Base-by-base conservation (phyloP, 92 coral and sea anemone genomes). In the Blastomussa wellsi region DNA sequence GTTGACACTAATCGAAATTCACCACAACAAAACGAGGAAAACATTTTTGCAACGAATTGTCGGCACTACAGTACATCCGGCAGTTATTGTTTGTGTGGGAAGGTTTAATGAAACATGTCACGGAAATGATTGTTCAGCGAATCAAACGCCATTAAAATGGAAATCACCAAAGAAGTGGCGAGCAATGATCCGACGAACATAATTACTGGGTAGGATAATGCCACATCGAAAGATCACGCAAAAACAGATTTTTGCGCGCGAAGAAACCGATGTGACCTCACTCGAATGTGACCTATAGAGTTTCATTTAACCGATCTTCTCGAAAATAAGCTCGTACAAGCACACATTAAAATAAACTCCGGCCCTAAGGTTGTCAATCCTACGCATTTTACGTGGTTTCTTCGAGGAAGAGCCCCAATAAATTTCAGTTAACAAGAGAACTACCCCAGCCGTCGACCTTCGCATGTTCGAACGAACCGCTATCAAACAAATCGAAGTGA, bases 101-200 rank as follows among this genome's bases (percentile, higher is more conserved):
- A 62, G 86, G 79, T 38, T 82, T 82, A 82, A 82, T 82, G 79
- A 82, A 82, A 35, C 72, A 83, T 76, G 81, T 83, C 87, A 83
- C 87, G 87, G 72, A 83, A 83, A 83, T 83, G 72, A 74, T 74
- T 83, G 81, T 74, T 74, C 80, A 38, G 81, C 81, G 87, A 83
- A 83, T 73, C 80, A 83, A 83, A 83, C 81, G 49, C 86, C 37
- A 83, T 83, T 83, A 83, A 83, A 59, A 83, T 83, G 80, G 80
- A 83, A 83, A 74, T 83, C 74, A 13, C 55, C 64, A 11, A 68
- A 72, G 87, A 83, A 83, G 80, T 74, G 87, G 74, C 80, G 87
- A 57, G 59, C 80, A 39, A 66, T 57, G 81, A 83, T 83, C 87
- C 64, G 55, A 60, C 35, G 77, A 72, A 70, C 86, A 82, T 82